Base-by-base conservation (phyloP, 2,113 vertebrate species). In the Apaloderma vittatum region DNA sequence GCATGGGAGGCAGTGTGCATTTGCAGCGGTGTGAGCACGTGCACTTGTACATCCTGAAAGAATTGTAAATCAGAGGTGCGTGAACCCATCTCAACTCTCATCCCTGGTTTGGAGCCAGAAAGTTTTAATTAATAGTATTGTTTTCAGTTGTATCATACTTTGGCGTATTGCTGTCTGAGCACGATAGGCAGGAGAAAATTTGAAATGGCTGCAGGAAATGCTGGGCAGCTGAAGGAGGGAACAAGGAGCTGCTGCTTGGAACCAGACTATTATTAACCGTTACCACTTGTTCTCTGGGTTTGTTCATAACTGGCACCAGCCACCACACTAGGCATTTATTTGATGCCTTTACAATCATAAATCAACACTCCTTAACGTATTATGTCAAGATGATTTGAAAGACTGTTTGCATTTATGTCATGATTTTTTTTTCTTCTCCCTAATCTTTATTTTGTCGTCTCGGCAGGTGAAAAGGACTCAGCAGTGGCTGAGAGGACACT, bases 241-340 rank as follows among this genome's bases (percentile, higher is more conserved):
- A 73, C 2, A 14, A 27, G 19, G 70, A 92, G 58, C 85, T 93
- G 96, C 77, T 94, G 95, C 88, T 92, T 58, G 84, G 62, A 96
- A 90, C 58, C 34, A 19, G 58, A 37, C 76, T 75, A 1, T 2
- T 29, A 52, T 54, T 78, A 85, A 74, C 75, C 0, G 24, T 95
- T 95, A 72, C 91, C 86, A 94, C 95, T 96, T 77, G 59, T 62
- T 93, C 92, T 79, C 54, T 52, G 68, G 49, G 48, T 90, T 90
- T 95, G 85, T 82, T 67, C 27, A 3, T 75, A 32, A 88, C 70
- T 95, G 95, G 90, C 94, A 96, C 20, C 49, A 85, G 52, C 11
- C 3, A 1, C 24, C 30, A 68, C 0, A 4, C 77, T 78, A 79
- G 94, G 86, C 48, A 68, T 87, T 94, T 93, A 93, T 76, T 86